Percentiles rank a stretch among this genome's conserved stretches.
Conservation (phyloP, 1,140 invertebrate genomes). For the Tigriopus japonicus region DNA sequence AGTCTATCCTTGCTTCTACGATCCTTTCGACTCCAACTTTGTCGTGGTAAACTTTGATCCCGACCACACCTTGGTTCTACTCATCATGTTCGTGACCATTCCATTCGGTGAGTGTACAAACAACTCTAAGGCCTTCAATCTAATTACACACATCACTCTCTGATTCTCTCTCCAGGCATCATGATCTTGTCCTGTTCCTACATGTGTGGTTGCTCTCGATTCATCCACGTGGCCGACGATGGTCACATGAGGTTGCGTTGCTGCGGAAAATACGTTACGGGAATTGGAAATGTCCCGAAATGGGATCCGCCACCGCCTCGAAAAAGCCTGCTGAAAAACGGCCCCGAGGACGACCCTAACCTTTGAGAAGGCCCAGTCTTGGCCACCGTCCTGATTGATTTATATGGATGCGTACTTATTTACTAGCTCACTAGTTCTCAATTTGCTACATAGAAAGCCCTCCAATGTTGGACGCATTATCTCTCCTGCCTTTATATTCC, state of each 20-base stretch:
- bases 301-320: conserved; percentile 5
- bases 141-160: no score
- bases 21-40: conserved; percentile 3
- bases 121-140: no score
- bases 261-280: conserved; percentile 12
- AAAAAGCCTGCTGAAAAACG: no score
- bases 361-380: no score
- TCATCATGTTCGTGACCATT: conserved; percentile 2
- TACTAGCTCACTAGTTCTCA: no score
- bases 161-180: background rate
- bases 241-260: conserved; percentile 13
- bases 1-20: conserved; percentile 10
- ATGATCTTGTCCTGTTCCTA: conserved; percentile 11
- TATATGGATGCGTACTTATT: no score
- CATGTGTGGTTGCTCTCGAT: conserved; percentile 13
- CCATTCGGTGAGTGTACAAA: no score
- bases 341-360: no score
- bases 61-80: background rate
- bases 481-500: no score
- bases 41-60: conserved; percentile 13
- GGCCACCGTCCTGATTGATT: no score
- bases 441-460: no score
- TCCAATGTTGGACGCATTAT: no score
- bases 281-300: conserved; percentile 6
- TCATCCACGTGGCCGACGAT: conserved; percentile 11